These are phyloP conservation scores for Azemiops feae DNA, from an alignment of 2,113 vertebrate genomes.

Conservation along the genomic window DNA sequence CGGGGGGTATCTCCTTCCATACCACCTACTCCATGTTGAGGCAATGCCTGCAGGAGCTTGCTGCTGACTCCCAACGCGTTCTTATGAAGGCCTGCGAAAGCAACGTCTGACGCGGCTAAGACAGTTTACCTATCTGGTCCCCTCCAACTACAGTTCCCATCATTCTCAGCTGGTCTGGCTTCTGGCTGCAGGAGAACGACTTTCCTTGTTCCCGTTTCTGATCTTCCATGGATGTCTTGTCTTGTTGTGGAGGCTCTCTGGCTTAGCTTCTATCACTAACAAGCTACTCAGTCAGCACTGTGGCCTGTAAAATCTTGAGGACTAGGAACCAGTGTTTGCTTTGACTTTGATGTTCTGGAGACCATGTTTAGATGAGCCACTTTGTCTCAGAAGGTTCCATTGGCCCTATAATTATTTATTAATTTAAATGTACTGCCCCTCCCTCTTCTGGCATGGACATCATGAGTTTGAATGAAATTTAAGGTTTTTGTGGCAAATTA, in stretches of 20 bases:
- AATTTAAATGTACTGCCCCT: neutral
- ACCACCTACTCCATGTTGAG: conserved; percentile 53
- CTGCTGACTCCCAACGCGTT: conserved; percentile 31
- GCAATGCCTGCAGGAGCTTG: conserved; percentile 61
- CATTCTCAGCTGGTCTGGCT: neutral
- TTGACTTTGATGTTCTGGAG: too few relatives aligned
- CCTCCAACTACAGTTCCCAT: neutral
- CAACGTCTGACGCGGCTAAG: neutral
- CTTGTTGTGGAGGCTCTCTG: neutral
- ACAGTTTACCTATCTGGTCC: neutral
- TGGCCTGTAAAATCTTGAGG: neutral
- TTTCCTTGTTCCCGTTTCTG: neutral
- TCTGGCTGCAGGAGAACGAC: neutral
- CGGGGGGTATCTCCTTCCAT: conserved; percentile 26
- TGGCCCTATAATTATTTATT: neutral
- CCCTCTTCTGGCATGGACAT: neutral
- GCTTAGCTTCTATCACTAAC: neutral
- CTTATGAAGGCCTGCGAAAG: conserved; percentile 10
- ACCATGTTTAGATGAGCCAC: neutral
- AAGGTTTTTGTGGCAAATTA: neutral
- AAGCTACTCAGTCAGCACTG: neutral
- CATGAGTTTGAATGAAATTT: neutral
- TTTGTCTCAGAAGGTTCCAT: neutral
- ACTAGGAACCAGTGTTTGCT: neutral
- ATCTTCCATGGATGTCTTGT: neutral